A percentile compares a stretch with the other conserved stretches of the same genome.
phyloP scores from a whole-genome alignment of 2,113 vertebrate species.

The Spea multiplicata region DNA sequence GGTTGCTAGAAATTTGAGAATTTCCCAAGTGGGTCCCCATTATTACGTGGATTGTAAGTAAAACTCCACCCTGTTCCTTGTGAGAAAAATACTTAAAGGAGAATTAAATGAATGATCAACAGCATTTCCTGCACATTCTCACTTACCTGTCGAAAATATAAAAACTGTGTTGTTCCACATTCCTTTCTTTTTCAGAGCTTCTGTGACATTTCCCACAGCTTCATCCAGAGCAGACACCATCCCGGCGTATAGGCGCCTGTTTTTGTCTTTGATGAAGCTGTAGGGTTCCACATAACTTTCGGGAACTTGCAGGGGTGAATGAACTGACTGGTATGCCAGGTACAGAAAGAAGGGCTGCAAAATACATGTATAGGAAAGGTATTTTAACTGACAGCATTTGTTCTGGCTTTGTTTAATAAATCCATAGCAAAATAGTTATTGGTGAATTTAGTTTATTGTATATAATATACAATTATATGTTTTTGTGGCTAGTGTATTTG shows the following conservation, averaged over 20 bases:
- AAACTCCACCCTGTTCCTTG: too few species aligned
- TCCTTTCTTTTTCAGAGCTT: conserved; percentile 68
- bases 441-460: too few species aligned
- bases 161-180: conserved; percentile 89
- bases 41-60: too few species aligned
- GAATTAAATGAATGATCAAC: too few species aligned
- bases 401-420: too few species aligned
- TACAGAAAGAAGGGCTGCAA: conserved; percentile 93
- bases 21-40: too few species aligned
- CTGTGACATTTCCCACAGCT: conserved; percentile 87
- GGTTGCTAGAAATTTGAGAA: too few species aligned
- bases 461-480: too few species aligned
- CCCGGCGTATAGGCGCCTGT: conserved; percentile 78
- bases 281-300: conserved; percentile 78
- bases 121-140: neutral
- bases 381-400: too few species aligned
- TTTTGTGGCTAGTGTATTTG: too few species aligned
- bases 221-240: conserved; percentile 96
- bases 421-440: too few species aligned
- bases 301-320: conserved; percentile 84
- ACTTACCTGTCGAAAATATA: conserved; percentile 91
- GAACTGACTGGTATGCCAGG: conserved; percentile 87
- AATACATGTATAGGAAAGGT: conserved; percentile 12
- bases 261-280: conserved; percentile 72
- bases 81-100: too few species aligned